Evolutionary conservation across 2,888 invertebrate genomes (phyloP), one percentile per base, ranked within the genome.

Genomic region (Vanessa cardui): DNA sequence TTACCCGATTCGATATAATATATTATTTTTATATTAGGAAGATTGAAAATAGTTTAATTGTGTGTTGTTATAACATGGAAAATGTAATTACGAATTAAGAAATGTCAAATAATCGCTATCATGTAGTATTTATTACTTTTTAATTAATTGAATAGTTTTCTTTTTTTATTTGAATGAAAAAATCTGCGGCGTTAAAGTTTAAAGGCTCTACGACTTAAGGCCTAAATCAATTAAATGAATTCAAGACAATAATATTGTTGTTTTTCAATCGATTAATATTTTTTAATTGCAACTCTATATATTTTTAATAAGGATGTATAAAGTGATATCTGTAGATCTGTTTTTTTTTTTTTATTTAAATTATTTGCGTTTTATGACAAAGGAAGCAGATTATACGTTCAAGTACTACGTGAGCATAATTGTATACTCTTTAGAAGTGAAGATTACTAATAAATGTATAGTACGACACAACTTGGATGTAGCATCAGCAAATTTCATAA

Each of bases 161-260:
- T 39, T 58, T 18, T 58, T 18, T 18, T 5, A 9, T 6, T 39
- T n/a, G 18, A 12, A 16, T 39, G n/a, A n/a, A 39, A 18, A 39
- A 15, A 20, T 20, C 20, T 12, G 20, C 5, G 20, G 18, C 49
- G 12, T 20, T 20, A 50, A 20, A 50, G 20, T 12, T 39, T 39
- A 4, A 18, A 50, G 49, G 20, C 8, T 47, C 31, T 58, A 18
- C 15, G 18, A 54, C 20, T 31, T 45, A 54, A 20, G 58, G 56
- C 56, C 63, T 58, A 58, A 39, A 64, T 12, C 31, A 31, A 21
- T n/a, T 8, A 20, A 50, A 15, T 50, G 16, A 31, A 16, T 31
- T 31, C 31, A 50, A 26, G 26, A 45, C 20, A 46, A 59, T 45
- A 46, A 46, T 60, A 60, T 47, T 60, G 12, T 47, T 47, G 9